These are phyloP conservation scores for Ericerus pela DNA, from an alignment of 1,140 invertebrate species.

Conservation along the genomic window DNA sequence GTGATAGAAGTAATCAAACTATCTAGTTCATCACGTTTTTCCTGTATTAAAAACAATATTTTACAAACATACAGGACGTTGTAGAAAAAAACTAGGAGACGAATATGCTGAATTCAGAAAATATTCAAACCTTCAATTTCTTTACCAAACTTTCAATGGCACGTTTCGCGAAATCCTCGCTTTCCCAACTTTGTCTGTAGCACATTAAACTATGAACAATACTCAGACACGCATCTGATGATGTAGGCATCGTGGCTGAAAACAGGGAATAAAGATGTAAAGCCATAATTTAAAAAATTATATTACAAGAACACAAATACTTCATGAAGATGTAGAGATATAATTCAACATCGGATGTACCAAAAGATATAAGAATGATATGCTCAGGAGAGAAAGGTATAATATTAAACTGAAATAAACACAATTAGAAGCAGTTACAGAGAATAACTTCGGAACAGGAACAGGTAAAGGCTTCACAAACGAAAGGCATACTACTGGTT, in stretches of 20 bases:
- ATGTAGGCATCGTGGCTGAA: slow-evolving; percentile 51
- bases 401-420: too few species aligned
- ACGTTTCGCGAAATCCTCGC: slow-evolving; percentile 82
- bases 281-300: too few species aligned
- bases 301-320: too few species aligned
- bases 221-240: slow-evolving; percentile 85
- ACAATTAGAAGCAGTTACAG: too few species aligned
- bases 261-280: too few species aligned
- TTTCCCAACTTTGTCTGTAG: slow-evolving; percentile 86
- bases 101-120: background rate
- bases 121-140: slow-evolving; percentile 57
- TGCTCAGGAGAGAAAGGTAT: too few species aligned
- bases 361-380: too few species aligned
- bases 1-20: slow-evolving; percentile 91
- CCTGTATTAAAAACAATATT: slow-evolving; percentile 33
- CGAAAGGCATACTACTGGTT: too few species aligned
- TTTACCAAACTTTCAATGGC: slow-evolving; percentile 93
- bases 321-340: too few species aligned
- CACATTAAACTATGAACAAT: slow-evolving; percentile 94
- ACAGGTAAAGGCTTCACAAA: too few species aligned
- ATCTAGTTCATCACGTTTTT: slow-evolving; percentile 91
- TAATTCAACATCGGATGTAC: too few species aligned
- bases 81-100: background rate
- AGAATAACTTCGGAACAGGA: too few species aligned
- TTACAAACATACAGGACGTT: background rate